Percentiles rank a stretch among this genome's conserved stretches.
Evolutionary conservation across 2,113 vertebrate genomes (phyloP).

Genomic region (Austrofundulus limnaeus): DNA sequence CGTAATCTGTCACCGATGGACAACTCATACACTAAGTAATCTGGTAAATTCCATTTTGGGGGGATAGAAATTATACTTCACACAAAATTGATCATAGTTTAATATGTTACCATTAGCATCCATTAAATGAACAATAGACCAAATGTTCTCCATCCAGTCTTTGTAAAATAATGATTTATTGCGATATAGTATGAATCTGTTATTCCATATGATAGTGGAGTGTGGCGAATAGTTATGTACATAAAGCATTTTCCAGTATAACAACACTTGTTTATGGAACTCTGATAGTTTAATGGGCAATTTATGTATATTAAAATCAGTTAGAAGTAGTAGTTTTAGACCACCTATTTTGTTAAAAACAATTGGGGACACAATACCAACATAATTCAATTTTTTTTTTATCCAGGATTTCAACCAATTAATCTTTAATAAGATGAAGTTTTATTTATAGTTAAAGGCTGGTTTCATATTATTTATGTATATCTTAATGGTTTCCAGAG

Average conservation of each 20-base stretch:
- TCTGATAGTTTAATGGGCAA: neutral
- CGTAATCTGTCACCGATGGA: too few species aligned
- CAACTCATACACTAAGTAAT: too few species aligned
- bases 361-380: neutral
- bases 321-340: neutral
- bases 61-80: too few species aligned
- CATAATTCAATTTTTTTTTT: neutral
- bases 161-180: neutral
- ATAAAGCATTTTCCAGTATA: conserved; percentile 1
- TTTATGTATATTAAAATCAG: conserved; percentile 1
- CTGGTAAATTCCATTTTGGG: neutral
- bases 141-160: neutral
- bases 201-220: too few species aligned
- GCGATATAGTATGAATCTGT: neutral
- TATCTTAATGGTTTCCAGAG: too few species aligned
- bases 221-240: too few species aligned
- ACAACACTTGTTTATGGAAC: too few species aligned
- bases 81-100: neutral
- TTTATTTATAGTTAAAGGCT: too few species aligned
- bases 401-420: conserved; percentile 1
- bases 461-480: too few species aligned
- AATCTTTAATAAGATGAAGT: too few species aligned
- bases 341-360: neutral
- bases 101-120: neutral
- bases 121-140: conserved; percentile 1